A percentile compares a stretch with the other conserved stretches of the same genome.
Conservation (phyloP, 2,888 invertebrate species). For the Perizoma flavofasciatum region DNA sequence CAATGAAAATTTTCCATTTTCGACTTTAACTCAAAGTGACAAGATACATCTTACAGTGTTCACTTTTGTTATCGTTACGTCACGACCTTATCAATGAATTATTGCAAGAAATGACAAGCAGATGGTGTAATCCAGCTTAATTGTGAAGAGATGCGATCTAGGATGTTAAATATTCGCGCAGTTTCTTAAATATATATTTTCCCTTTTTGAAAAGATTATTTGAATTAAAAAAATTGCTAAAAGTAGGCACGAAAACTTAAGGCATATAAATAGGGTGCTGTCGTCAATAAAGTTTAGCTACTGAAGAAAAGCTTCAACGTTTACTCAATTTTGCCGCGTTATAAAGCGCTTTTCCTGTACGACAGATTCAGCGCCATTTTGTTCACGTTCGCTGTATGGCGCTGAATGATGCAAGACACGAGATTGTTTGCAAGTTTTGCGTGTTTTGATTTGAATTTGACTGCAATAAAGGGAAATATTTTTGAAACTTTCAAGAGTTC, state of each 20-base stretch:
- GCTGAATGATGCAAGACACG: constrained; percentile 75
- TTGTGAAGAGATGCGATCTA: constrained; percentile 21
- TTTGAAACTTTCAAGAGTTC: constrained; percentile 3
- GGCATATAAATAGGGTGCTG: no score
- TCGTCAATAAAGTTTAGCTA: no score
- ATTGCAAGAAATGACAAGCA: constrained; percentile 49
- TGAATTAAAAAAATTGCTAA: background rate
- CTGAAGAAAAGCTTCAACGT: background rate
- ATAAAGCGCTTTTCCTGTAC: constrained; percentile 76
- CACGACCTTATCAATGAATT: constrained; percentile 38
- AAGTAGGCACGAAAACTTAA: background rate
- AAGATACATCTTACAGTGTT: background rate
- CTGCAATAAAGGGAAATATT: constrained; percentile 1
- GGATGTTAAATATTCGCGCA: no score
- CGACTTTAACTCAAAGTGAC: background rate
- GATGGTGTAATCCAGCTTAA: constrained; percentile 40
- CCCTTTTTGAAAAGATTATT: no score
- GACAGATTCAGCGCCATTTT: constrained; percentile 77
- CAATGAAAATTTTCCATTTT: background rate
- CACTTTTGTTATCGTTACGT: constrained; percentile 30
- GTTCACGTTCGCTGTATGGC: constrained; percentile 51
- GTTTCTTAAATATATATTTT: no score
- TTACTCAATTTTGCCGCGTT: constrained; percentile 55
- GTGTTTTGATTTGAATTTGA: constrained; percentile 22
- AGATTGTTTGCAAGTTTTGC: constrained; percentile 49